Evolutionary conservation across 2,113 vertebrate species (phyloP).

Genomic region (Erythrocercus mccallii): DNA sequence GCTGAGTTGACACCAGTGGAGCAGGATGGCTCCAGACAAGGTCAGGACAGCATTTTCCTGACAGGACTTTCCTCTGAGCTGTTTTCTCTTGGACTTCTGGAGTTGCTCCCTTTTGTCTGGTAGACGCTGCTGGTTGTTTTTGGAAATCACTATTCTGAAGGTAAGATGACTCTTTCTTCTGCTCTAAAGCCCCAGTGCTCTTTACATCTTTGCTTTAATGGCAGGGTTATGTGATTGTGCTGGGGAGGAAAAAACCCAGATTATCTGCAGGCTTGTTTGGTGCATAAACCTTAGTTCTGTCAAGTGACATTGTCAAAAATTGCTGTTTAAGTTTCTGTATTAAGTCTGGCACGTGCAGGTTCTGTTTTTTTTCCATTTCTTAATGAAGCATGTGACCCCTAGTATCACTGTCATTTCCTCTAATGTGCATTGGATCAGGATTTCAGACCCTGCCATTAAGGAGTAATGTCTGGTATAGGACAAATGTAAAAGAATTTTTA

Average conservation of each 20-base stretch:
- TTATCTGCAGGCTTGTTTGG: neutral
- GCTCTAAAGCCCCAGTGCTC: neutral
- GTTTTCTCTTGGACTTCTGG: neutral
- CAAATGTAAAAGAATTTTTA: neutral
- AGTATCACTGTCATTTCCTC: neutral
- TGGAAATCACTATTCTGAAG: neutral
- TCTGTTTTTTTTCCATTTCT: neutral
- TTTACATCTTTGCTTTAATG: neutral
- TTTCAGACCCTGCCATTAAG: neutral
- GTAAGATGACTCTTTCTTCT: neutral
- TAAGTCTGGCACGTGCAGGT: neutral
- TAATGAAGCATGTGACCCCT: rapidly evolving
- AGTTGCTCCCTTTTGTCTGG: neutral
- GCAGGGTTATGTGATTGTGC: neutral
- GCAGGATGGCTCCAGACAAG: neutral
- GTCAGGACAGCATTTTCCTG: neutral
- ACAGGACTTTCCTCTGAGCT: neutral
- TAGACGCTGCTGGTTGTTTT: neutral
- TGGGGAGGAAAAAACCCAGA: rapidly evolving
- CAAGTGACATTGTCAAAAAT: neutral
- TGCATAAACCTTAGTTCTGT: neutral
- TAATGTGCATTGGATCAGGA: neutral
- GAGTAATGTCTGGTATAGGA: neutral
- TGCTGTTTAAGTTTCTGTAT: neutral
- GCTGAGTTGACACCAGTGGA: neutral